phyloP scores from a whole-genome alignment of 2,888 invertebrate genomes.

The Helobdella robusta region DNA sequence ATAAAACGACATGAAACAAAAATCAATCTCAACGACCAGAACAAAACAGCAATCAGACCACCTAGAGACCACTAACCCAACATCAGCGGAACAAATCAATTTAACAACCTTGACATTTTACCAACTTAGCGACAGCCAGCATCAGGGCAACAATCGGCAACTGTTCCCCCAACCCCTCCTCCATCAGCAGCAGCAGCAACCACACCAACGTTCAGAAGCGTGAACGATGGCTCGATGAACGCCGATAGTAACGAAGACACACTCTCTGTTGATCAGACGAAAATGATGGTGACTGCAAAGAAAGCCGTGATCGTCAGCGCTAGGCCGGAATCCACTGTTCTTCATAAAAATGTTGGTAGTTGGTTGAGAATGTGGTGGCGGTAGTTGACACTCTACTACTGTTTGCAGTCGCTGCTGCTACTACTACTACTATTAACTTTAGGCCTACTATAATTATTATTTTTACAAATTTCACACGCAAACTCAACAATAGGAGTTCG shows the following conservation, averaged over 20 bases:
- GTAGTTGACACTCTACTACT: too few species aligned
- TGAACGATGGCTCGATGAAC: constrained; percentile 1
- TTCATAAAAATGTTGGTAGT: constrained; percentile 11
- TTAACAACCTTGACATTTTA: background rate
- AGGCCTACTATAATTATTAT: background rate
- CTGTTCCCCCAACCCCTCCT: too few species aligned
- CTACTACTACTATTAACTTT: too few species aligned
- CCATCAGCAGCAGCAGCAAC: background rate
- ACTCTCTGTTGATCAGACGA: constrained; percentile 17
- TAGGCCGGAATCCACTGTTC: constrained; percentile 4
- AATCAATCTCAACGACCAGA: too few species aligned
- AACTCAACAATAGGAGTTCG: constrained; percentile 12
- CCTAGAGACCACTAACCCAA: background rate
- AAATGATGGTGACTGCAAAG: constrained; percentile 21
- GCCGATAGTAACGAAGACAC: background rate
- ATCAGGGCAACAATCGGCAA: too few species aligned
- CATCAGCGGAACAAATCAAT: background rate
- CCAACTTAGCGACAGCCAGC: background rate
- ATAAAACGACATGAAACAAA: too few species aligned
- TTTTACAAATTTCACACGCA: background rate
- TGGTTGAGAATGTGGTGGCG: too few species aligned
- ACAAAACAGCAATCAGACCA: background rate
- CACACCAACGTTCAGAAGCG: constrained; percentile 8
- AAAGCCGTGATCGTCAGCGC: constrained; percentile 21
- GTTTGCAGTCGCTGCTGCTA: too few species aligned